Percentiles rank a stretch among this genome's conserved stretches.
phyloP scores from a whole-genome alignment of 2,113 vertebrate species.

The Sigmodon hispidus region DNA sequence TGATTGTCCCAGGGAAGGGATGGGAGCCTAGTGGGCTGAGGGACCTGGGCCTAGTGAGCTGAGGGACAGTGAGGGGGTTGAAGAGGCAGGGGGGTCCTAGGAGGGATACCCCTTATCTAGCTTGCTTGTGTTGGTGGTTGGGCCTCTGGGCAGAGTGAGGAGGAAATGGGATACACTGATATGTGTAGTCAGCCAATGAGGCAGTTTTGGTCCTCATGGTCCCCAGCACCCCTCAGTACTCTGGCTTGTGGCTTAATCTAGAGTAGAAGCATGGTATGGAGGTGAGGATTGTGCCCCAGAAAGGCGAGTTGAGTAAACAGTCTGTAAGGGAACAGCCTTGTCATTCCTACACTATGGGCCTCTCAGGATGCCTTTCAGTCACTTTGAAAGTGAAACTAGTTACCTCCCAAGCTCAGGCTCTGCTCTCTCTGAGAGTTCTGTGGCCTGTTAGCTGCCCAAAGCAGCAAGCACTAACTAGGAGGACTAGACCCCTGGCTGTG shows the following conservation, averaged over 20 bases:
- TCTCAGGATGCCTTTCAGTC: slow-evolving; percentile 40
- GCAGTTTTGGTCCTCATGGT: not conserved
- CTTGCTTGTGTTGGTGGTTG: not conserved
- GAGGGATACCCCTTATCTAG: not conserved
- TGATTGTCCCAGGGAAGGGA: not conserved
- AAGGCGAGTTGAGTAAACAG: not conserved
- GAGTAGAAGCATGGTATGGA: not conserved
- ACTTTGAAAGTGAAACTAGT: slow-evolving; percentile 77
- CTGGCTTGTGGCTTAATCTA: accelerated
- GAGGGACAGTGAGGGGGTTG: not conserved
- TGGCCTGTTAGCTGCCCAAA: not conserved
- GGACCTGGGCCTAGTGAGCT: not conserved
- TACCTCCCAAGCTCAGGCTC: slow-evolving; percentile 58
- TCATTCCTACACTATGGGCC: not conserved
- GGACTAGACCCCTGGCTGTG: not conserved
- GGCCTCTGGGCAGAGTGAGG: not conserved
- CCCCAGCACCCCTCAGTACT: not conserved
- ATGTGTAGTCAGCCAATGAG: not conserved
- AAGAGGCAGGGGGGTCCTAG: not conserved
- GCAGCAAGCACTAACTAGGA: not conserved
- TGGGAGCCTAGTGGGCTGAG: not conserved
- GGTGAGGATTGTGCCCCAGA: not conserved
- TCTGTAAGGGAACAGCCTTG: not conserved
- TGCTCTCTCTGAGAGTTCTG: not conserved
- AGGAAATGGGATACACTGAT: accelerated